A percentile compares a stretch with the other conserved stretches of the same genome.
These are phyloP conservation scores for Cnemophilus loriae DNA, from an alignment of 2,113 vertebrate genomes.

Conservation along the genomic window DNA sequence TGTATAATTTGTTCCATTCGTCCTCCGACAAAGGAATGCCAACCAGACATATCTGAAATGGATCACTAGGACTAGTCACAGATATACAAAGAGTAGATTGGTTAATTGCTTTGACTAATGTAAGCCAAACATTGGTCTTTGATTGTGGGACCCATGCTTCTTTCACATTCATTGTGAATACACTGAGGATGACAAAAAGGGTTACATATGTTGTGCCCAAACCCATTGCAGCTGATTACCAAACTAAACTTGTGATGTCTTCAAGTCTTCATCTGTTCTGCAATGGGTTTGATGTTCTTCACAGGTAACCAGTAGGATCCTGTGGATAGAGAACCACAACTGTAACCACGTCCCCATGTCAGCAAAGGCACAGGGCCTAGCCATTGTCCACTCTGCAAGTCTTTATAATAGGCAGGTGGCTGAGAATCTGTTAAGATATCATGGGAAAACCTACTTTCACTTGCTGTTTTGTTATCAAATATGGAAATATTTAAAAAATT, in stretches of 20 bases:
- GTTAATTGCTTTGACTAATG: background rate
- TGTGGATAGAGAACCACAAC: background rate
- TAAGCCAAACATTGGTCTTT: background rate
- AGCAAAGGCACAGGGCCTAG: background rate
- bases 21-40: background rate
- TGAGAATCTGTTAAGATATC: background rate
- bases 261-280: background rate
- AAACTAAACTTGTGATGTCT: background rate
- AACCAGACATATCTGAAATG: background rate
- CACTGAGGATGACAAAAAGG: background rate
- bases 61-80: background rate
- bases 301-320: accelerated
- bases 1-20: background rate
- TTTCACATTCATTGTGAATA: background rate
- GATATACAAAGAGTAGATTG: background rate
- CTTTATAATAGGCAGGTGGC: background rate
- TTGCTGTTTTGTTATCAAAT: background rate
- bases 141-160: background rate
- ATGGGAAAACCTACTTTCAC: background rate
- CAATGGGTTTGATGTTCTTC: background rate
- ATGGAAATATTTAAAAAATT: background rate
- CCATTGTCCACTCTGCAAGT: background rate
- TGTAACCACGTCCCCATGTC: background rate
- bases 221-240: background rate
- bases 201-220: background rate